Percentiles rank a stretch among this genome's conserved stretches.
Evolutionary conservation across 1,140 invertebrate species (phyloP).

Genomic region (Watersipora subatra): DNA sequence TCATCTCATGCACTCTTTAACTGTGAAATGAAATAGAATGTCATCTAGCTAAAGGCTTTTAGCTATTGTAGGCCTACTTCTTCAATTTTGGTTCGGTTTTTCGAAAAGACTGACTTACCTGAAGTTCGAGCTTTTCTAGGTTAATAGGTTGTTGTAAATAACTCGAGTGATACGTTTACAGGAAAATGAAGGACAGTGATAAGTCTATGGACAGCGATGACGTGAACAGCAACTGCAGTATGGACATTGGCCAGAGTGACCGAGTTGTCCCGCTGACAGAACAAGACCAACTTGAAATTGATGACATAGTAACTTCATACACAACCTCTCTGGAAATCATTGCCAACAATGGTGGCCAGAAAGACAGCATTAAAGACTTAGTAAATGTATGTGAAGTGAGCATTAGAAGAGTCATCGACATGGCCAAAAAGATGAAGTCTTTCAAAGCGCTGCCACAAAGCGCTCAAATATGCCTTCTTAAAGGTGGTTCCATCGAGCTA

Average conservation of each 20-base stretch:
- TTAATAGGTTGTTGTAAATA: too few species aligned
- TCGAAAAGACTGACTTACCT: too few species aligned
- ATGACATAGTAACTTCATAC: constrained; percentile 32
- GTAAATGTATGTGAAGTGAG: constrained; percentile 40
- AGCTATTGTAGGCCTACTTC: too few species aligned
- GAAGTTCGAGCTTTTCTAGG: too few species aligned
- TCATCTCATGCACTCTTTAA: too few species aligned
- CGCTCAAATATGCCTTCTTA: constrained; percentile 43
- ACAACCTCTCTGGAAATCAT: constrained; percentile 33
- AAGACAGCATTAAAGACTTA: constrained; percentile 23
- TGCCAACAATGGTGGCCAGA: constrained; percentile 26
- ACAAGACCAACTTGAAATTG: constrained; percentile 29
- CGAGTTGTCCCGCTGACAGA: constrained; percentile 17
- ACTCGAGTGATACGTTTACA: too few species aligned
- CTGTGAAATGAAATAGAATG: too few species aligned
- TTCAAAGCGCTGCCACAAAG: constrained; percentile 37
- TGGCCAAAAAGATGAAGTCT: constrained; percentile 39
- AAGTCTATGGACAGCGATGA: background rate
- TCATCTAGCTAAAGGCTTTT: too few species aligned
- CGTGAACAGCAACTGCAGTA: background rate
- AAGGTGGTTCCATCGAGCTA: constrained; percentile 44
- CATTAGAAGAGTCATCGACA: constrained; percentile 39
- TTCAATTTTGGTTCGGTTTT: too few species aligned
- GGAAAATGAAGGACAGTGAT: background rate
- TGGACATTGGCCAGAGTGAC: background rate